A percentile compares a stretch with the other conserved stretches of the same genome.
These are phyloP conservation scores for Drosophila paranaensis DNA, from an alignment of 2,888 invertebrate genomes.

Conservation along the genomic window DNA sequence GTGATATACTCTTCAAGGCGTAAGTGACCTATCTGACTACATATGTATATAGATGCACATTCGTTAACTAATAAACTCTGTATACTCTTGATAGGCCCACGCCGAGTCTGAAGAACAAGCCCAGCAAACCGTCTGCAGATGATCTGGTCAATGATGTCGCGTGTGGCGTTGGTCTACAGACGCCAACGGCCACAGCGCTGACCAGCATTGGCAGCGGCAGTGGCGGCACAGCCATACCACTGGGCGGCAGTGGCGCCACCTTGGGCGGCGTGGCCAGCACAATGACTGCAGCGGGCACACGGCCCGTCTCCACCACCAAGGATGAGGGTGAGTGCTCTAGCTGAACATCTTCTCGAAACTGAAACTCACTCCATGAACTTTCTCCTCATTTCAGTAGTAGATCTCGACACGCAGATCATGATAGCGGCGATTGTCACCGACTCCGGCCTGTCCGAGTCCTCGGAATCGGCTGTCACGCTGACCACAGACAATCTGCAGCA, in stretches of 20 bases:
- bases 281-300: constrained; percentile 60
- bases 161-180: constrained; percentile 79
- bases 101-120: constrained; percentile 87
- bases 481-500: constrained; percentile 79
- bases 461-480: constrained; percentile 82
- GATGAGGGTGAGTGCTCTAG: constrained; percentile 86
- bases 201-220: constrained; percentile 73
- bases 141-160: constrained; percentile 81
- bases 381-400: constrained; percentile 23
- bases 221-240: constrained; percentile 65
- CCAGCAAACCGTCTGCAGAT: constrained; percentile 85
- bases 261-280: constrained; percentile 68
- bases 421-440: constrained; percentile 84
- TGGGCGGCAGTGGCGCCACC: constrained; percentile 73
- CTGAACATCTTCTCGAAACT: neutral
- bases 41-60: neutral
- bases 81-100: constrained; percentile 86
- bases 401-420: constrained; percentile 77
- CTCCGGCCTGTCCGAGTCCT: constrained; percentile 84
- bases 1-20: constrained; percentile 99
- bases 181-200: constrained; percentile 79
- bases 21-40: constrained; percentile 86
- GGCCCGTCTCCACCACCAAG: constrained; percentile 83
- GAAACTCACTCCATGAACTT: neutral
- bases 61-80: neutral